These are phyloP conservation scores for Mesocricetus auratus DNA, from an alignment of 2,113 vertebrate species.

Conservation along the genomic window DNA sequence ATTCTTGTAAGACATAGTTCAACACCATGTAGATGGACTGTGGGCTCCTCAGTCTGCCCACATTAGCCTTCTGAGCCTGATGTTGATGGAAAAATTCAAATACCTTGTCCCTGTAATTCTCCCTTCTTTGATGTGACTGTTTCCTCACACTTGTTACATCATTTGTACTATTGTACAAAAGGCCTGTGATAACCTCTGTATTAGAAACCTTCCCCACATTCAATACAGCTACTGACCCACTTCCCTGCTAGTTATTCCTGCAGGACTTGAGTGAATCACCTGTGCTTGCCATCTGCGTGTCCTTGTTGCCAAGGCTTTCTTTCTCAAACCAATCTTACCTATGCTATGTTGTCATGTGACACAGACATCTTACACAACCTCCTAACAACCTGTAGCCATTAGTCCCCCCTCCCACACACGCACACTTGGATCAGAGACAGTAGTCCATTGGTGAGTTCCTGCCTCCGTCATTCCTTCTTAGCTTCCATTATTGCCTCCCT, in stretches of 20 bases:
- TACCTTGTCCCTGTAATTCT: not conserved
- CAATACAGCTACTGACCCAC: not conserved
- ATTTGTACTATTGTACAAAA: not conserved
- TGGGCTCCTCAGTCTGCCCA: not conserved
- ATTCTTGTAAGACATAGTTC: not conserved
- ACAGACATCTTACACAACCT: not conserved
- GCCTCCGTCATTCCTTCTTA: not conserved
- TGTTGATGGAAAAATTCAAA: not conserved
- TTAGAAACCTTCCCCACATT: not conserved
- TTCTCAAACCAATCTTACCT: not conserved
- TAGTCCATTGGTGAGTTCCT: not conserved
- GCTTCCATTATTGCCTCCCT: not conserved
- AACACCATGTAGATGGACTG: not conserved
- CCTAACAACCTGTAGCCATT: no score
- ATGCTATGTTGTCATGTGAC: not conserved
- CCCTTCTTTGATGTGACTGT: not conserved
- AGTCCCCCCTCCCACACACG: not conserved
- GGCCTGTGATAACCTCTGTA: not conserved
- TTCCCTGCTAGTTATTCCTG: conserved; percentile 47
- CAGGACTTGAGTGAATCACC: conserved; percentile 65
- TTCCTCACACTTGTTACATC: not conserved
- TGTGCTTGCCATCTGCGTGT: not conserved
- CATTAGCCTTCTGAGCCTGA: not conserved
- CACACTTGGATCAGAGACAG: not conserved
- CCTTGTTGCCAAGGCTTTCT: conserved; percentile 36